phyloP scores from a whole-genome alignment of 2,888 invertebrate genomes.

The Hirudinaria manillensis region DNA sequence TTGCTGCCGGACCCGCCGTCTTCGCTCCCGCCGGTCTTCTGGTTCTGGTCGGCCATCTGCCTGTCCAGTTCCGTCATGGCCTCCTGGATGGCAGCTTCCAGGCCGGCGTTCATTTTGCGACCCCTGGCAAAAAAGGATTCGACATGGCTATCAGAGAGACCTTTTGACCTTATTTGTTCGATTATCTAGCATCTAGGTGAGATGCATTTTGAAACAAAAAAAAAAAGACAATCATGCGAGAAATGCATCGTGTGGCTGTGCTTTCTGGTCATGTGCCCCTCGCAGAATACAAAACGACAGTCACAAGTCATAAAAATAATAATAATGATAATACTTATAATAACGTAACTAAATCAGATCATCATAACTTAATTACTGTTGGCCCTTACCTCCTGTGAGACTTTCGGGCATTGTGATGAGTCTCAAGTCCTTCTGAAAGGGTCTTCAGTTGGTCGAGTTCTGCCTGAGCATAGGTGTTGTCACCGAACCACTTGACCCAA shows the following conservation, averaged over 20 bases:
- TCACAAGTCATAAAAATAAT: too few species aligned
- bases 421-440: slow-evolving; percentile 78
- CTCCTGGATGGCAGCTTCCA: slow-evolving; percentile 86
- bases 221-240: too few species aligned
- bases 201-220: too few species aligned
- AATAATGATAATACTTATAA: too few species aligned
- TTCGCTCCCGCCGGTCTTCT: slow-evolving; percentile 2
- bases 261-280: too few species aligned
- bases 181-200: too few species aligned
- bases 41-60: slow-evolving; percentile 34
- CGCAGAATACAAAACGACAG: too few species aligned
- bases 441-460: slow-evolving; percentile 70
- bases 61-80: slow-evolving; percentile 78
- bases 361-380: too few species aligned
- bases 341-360: too few species aligned
- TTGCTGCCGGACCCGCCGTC: neutral
- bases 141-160: too few species aligned
- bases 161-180: too few species aligned
- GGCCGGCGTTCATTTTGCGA: slow-evolving; percentile 81
- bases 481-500: slow-evolving; percentile 67
- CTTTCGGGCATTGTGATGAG: slow-evolving; percentile 76
- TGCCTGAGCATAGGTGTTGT: slow-evolving; percentile 66
- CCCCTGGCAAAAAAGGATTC: slow-evolving; percentile 62
- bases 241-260: too few species aligned
- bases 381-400: slow-evolving; percentile 39